Conservation (phyloP, 2,888 invertebrate species). For the Meandrusa payeni region DNA sequence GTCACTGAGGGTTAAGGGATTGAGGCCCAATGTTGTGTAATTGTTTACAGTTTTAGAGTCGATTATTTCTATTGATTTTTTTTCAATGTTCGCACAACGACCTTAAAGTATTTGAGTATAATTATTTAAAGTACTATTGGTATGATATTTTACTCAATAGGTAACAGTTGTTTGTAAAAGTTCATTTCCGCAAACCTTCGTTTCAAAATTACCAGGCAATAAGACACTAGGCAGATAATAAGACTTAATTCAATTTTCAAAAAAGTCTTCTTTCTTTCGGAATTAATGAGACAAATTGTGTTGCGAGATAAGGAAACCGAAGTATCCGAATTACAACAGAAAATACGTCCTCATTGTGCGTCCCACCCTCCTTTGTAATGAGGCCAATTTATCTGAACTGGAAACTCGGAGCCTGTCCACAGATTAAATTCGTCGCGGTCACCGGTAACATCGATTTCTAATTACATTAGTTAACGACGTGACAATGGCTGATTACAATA, state of each 20-base stretch:
- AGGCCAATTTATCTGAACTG: slow-evolving; percentile 58
- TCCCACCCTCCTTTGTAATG: slow-evolving; percentile 43
- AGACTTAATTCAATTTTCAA: neutral
- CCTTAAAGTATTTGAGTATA: too few species aligned
- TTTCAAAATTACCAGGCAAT: too few species aligned
- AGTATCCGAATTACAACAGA: slow-evolving; percentile 9
- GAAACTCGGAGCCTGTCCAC: slow-evolving; percentile 43
- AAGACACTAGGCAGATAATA: too few species aligned
- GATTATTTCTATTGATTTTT: too few species aligned
- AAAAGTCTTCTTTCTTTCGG: slow-evolving; percentile 13
- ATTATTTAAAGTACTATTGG: too few species aligned
- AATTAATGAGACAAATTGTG: slow-evolving; percentile 18
- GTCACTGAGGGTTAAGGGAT: too few species aligned
- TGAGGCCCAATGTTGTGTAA: too few species aligned
- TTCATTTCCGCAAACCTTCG: too few species aligned
- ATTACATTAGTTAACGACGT: neutral
- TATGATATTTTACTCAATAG: too few species aligned
- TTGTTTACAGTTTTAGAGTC: too few species aligned
- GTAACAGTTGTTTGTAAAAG: too few species aligned
- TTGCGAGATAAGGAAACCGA: slow-evolving; percentile 12
- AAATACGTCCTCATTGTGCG: neutral
- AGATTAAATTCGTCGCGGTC: slow-evolving; percentile 53
- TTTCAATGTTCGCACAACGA: too few species aligned
- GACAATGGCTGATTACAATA: neutral
- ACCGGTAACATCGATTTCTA: slow-evolving; percentile 33